Evolutionary conservation across 1,140 invertebrate species (phyloP), one percentile per base, ranked within the genome.

Genomic region (Temnothorax curvispinosus): DNA sequence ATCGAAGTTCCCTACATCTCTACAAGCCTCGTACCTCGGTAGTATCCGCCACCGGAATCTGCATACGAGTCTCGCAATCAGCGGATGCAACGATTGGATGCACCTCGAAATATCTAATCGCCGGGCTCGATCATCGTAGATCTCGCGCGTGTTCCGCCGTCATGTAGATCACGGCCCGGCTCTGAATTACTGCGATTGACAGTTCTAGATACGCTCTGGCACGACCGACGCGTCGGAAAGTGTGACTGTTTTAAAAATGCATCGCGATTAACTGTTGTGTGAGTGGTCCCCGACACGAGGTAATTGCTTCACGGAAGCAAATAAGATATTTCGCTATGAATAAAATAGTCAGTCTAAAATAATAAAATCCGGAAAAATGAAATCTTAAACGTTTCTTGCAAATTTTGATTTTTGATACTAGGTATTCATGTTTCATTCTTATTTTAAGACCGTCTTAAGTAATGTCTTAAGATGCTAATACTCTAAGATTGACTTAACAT

Each of bases 31-130:
- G n/a, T 50, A 41, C 32, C 27, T 47, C 27, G 69, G 69, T 35
- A 27, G 71, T 74, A 74, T 60, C 67, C 41, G n/a, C 44, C 44
- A 27, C 41, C 27, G 56, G 56, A 84, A 84, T 88, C 86, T 82
- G 47, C 50, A 32, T 67, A 84, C 15, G 65, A 74, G 80, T 88
- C 77, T 88, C 7, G 80, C 80, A 84, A 84, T 84, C 80, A 75
- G 41, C 80, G 80, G 69, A 84, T 75, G 80, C n/a, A 84, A 84
- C 80, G 69, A 84, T 75, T 84, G 80, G 71, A 74, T 84, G 80
- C 80, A 84, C 80, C 41, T 69, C 56, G 87, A 87, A 87, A 85
- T 88, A 60, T 89, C 81, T 67, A 78, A 80, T 89, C 67, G 65
- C n/a, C 13, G 13, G n/a, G 3, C 32, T 50, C 50, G 80, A 85